Base-by-base conservation (phyloP, 2,113 vertebrate species). In the Podiceps cristatus region DNA sequence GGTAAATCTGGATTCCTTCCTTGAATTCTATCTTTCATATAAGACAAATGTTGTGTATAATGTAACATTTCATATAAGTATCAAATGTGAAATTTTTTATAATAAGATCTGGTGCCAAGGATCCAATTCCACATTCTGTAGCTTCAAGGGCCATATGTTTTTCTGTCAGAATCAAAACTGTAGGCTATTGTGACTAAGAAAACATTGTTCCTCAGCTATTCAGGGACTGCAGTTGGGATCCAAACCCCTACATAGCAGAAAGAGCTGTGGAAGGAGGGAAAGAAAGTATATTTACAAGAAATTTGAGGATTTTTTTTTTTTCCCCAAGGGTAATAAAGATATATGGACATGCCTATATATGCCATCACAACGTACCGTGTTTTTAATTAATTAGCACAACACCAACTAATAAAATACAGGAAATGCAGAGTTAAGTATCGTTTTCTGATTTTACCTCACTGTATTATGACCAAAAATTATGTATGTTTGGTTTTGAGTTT, bases 61-160 rank as follows among this genome's bases (percentile, higher is more conserved):
- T 77, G 49, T 77, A 96, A 94, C 52, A 92, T 96, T 95, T 55
- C 67, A 95, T 83, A 6, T 87, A 96, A 86, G 75, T 88, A 92
- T 93, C 23, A 77, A 93, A 93, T 88, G 74, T 96, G 94, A 97
- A 87, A 96, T 97, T 97, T 97, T 97, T 97, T 97, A 97, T 76
- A 96, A 78, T 75, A 94, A 83, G 66, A 80, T 69, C 49, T 88
- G 59, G 42, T 96, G 96, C 86, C 82, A 97, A 96, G 76, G 93
- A 82, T 98, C 89, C 92, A 89, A 29, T 97, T 97, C 98, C 95
- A 95, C 71, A 94, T 37, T 31, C 53, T 96, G 49, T 59, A 85
- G 47, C 35, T 45, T 94, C 89, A 91, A 84, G 55, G 33, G 45
- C 77, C 86, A 87, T 85, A 88, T 80, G 77, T 96, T 96, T 88